Conservation (phyloP, 2,797 vertebrate species). For the Steatocranus sp. region DNA sequence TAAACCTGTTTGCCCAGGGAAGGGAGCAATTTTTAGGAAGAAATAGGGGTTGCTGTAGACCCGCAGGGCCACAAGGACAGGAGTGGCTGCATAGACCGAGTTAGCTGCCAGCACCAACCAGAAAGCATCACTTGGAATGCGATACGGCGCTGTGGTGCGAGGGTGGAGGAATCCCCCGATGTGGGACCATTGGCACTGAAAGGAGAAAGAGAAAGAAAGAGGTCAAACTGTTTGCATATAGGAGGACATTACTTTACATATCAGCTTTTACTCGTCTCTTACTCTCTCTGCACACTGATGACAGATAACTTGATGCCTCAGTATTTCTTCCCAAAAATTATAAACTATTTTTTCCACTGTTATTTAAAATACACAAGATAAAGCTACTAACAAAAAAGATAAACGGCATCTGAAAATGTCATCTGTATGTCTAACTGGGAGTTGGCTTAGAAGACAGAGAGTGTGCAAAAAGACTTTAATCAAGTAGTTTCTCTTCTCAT, state of each 20-base stretch:
- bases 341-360: not conserved
- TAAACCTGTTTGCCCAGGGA: slow-evolving; percentile 58
- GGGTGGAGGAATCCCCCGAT: slow-evolving; percentile 82
- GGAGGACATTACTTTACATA: not conserved
- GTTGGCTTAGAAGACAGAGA: not conserved
- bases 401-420: not conserved
- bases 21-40: slow-evolving; percentile 70
- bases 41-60: slow-evolving; percentile 77
- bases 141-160: slow-evolving; percentile 82
- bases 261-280: not conserved
- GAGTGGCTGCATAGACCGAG: slow-evolving; percentile 71
- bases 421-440: not conserved
- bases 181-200: slow-evolving; percentile 87
- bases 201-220: not conserved
- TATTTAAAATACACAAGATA: slow-evolving; percentile 2
- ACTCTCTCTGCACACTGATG: not conserved
- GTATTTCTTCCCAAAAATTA: not conserved
- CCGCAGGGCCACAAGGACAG: slow-evolving; percentile 78
- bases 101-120: slow-evolving; percentile 76
- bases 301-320: not conserved
- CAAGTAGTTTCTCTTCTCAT: not conserved
- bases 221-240: not conserved
- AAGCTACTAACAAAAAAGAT: not conserved
- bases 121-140: slow-evolving; percentile 75
- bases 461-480: slow-evolving; percentile 29